phyloP scores from a whole-genome alignment of 2,888 invertebrate species.

The Rotaria socialis region DNA sequence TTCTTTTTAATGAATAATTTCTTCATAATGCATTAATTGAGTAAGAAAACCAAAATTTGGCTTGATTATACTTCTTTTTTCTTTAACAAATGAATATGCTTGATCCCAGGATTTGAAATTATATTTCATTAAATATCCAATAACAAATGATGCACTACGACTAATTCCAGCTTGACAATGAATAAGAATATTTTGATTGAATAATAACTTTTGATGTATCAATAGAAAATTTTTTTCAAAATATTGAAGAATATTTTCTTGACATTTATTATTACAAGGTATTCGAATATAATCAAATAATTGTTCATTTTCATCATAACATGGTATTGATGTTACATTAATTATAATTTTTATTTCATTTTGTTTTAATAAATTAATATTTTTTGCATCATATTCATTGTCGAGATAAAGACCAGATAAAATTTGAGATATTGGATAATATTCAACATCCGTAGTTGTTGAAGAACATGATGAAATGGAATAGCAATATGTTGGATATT shows the following conservation, averaged over 20 bases:
- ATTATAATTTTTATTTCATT: background rate
- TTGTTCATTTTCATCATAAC: background rate
- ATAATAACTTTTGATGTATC: background rate
- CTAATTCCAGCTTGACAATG: constrained; percentile 7
- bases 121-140: constrained; percentile 32
- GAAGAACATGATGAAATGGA: background rate
- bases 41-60: constrained; percentile 18
- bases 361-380: background rate
- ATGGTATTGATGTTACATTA: background rate
- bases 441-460: background rate
- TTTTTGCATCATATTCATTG: background rate
- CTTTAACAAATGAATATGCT: background rate
- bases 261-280: background rate
- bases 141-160: background rate
- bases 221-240: constrained; percentile 3
- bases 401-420: constrained; percentile 27
- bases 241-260: constrained; percentile 17
- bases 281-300: background rate
- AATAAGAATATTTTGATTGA: background rate
- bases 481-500: background rate
- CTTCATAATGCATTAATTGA: background rate
- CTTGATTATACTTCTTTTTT: background rate
- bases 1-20: background rate
- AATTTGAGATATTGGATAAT: background rate
- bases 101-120: background rate